Percentiles rank a stretch among this genome's conserved stretches.
These are phyloP conservation scores for Channa striata DNA, from an alignment of 2,797 vertebrate species.

Conservation along the genomic window DNA sequence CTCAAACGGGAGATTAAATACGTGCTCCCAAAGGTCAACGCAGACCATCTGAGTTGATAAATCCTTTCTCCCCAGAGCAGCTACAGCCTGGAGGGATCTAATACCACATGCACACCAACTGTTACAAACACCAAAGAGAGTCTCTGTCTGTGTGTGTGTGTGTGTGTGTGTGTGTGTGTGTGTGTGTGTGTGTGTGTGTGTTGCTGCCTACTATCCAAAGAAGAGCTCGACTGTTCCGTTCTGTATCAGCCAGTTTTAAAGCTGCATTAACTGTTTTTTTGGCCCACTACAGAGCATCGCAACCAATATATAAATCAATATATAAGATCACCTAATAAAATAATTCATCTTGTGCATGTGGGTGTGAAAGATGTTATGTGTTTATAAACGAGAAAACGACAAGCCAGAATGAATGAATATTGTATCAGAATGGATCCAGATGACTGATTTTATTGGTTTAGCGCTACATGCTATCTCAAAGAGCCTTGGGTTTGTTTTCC, in stretches of 20 bases:
- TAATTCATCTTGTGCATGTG: no score
- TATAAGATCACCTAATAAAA: not conserved
- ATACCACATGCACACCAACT: slow-evolving; percentile 3
- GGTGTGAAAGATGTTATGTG: no score
- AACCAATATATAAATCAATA: not conserved
- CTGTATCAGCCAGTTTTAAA: not conserved
- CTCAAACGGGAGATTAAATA: slow-evolving; percentile 31
- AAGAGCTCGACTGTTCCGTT: not conserved
- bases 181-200: not conserved
- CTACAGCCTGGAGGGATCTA: not conserved
- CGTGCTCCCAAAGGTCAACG: slow-evolving; percentile 3
- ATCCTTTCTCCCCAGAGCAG: slow-evolving; percentile 29
- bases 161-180: not conserved
- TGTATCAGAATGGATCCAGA: no score
- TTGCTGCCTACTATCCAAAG: not conserved
- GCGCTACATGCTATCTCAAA: no score
- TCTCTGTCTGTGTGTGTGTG: not conserved
- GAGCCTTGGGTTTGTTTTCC: no score
- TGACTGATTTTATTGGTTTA: no score
- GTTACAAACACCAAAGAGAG: not conserved
- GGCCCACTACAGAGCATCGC: not conserved
- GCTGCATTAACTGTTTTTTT: not conserved
- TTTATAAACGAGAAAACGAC: no score
- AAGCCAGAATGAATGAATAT: no score
- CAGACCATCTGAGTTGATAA: slow-evolving; percentile 27